These are phyloP conservation scores for Etheostoma nigrum DNA, from an alignment of 2,797 vertebrate genomes.

Conservation along the genomic window DNA sequence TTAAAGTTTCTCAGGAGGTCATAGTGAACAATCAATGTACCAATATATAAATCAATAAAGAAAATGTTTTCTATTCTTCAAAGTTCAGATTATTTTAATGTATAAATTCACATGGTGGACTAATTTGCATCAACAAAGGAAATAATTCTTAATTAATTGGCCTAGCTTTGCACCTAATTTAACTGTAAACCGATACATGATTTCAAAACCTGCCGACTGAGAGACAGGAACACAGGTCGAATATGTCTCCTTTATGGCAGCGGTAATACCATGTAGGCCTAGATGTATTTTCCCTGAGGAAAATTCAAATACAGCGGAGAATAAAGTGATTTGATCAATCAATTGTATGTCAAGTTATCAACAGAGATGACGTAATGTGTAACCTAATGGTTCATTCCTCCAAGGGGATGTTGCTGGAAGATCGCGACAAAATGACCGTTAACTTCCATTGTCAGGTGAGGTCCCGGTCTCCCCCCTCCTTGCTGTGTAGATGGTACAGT, in stretches of 20 bases:
- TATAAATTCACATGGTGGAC: neutral
- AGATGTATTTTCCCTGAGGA: neutral
- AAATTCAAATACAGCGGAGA: constrained; percentile 7
- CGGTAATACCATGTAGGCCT: neutral
- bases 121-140: neutral
- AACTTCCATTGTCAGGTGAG: constrained; percentile 70
- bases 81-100: neutral
- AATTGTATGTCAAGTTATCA: constrained; percentile 72
- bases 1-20: constrained; percentile 17
- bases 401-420: constrained; percentile 40
- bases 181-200: neutral
- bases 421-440: constrained; percentile 26
- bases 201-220: constrained; percentile 1
- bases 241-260: neutral
- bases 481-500: constrained; percentile 78
- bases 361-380: constrained; percentile 84
- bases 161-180: constrained; percentile 6
- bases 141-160: neutral
- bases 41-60: neutral
- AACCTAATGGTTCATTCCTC: constrained; percentile 64
- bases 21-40: neutral
- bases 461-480: constrained; percentile 57
- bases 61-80: neutral
- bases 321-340: constrained; percentile 68
- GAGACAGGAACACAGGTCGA: neutral